Percentiles rank a stretch among this genome's conserved stretches.
phyloP scores from a whole-genome alignment of 2,888 invertebrate species.

The Aphrophora alni region DNA sequence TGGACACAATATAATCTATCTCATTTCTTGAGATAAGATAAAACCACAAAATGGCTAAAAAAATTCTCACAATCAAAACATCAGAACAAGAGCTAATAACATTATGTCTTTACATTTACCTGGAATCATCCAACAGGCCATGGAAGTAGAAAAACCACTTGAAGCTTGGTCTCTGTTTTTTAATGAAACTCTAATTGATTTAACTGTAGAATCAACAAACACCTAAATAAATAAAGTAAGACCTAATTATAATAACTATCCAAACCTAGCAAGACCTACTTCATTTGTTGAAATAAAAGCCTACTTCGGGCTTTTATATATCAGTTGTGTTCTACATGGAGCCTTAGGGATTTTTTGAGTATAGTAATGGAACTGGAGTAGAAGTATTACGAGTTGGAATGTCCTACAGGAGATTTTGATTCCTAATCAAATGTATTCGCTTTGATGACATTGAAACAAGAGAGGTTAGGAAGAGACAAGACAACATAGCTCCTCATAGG shows the following conservation, averaged over 20 bases:
- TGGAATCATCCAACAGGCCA: neutral
- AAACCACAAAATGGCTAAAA: constrained; percentile 6
- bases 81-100: neutral
- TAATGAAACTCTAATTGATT: constrained; percentile 2
- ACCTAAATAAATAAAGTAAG: constrained; percentile 11
- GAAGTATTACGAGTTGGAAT: constrained; percentile 7
- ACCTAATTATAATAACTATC: neutral
- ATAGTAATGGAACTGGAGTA: constrained; percentile 21
- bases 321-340: constrained; percentile 9
- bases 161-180: constrained; percentile 14
- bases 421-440: neutral
- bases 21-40: neutral
- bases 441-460: neutral
- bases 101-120: constrained; percentile 10
- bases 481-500: neutral
- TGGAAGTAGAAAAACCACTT: neutral
- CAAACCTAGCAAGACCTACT: neutral
- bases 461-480: neutral
- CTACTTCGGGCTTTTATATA: constrained; percentile 10
- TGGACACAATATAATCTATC: neutral
- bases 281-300: neutral
- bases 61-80: neutral
- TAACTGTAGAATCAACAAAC: constrained; percentile 12
- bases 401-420: constrained; percentile 12
- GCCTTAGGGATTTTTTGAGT: neutral